These are phyloP conservation scores for Phytoseiulus persimilis DNA, from an alignment of 2,888 invertebrate genomes.

Conservation along the genomic window DNA sequence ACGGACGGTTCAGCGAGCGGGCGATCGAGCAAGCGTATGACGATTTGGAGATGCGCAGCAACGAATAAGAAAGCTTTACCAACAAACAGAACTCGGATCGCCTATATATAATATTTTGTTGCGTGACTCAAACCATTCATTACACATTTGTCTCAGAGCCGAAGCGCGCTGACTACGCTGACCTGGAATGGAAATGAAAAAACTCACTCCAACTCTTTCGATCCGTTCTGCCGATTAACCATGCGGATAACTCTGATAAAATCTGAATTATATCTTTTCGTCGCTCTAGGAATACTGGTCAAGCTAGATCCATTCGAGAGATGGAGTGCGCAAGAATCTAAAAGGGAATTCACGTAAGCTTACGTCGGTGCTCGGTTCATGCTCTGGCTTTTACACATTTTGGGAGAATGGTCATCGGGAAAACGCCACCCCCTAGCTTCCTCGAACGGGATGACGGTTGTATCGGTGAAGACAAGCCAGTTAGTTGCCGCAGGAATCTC, in stretches of 20 bases:
- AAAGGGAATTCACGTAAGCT: too few relatives aligned
- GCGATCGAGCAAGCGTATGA: background rate
- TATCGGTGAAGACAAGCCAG: too few relatives aligned
- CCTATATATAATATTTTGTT: background rate
- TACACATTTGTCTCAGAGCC: background rate
- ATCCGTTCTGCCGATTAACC: background rate
- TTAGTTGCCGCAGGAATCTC: too few relatives aligned
- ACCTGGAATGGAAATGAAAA: background rate
- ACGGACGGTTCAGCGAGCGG: background rate
- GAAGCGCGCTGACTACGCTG: background rate
- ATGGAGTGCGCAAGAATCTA: too few relatives aligned
- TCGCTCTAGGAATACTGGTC: background rate
- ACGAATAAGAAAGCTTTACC: background rate
- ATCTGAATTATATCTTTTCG: background rate
- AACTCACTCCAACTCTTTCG: background rate
- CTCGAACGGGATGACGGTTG: too few relatives aligned
- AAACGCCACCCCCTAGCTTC: too few relatives aligned
- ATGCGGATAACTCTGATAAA: background rate
- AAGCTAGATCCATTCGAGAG: too few relatives aligned
- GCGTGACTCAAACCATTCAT: conserved; percentile 5
- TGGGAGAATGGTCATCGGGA: too few relatives aligned
- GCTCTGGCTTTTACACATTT: too few relatives aligned
- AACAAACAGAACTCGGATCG: background rate
- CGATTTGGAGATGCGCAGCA: background rate
- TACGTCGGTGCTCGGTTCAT: too few relatives aligned